Evolutionary conservation across 92 coral and sea anemone species (phyloP).

Genomic region (Phenganax marumi): DNA sequence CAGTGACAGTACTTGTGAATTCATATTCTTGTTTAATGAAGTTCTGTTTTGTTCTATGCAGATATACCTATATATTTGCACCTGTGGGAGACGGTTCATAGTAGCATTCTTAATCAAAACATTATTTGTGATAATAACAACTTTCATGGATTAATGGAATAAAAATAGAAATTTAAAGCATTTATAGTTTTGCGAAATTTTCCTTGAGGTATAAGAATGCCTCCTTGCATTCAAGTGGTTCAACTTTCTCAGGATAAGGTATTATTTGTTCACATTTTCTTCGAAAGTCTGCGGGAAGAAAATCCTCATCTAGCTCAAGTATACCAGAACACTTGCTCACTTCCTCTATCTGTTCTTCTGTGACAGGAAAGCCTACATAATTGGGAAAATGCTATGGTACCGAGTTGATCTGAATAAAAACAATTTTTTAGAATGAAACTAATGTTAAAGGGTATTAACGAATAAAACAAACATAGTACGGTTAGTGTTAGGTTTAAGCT

Average conservation of each 20-base stretch:
- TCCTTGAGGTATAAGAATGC: slow-evolving; percentile 22
- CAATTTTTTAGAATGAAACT: too few species aligned
- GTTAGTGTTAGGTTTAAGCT: too few species aligned
- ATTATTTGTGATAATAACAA: neutral
- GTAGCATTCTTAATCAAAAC: too few species aligned
- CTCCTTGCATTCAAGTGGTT: slow-evolving; percentile 22
- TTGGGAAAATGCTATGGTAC: too few species aligned
- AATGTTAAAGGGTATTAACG: too few species aligned
- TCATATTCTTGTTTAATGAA: too few species aligned
- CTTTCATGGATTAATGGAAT: neutral
- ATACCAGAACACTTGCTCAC: slow-evolving; percentile 10
- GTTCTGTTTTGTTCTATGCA: too few species aligned
- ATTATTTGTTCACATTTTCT: slow-evolving; percentile 5
- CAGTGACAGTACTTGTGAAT: neutral
- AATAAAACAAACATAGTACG: too few species aligned
- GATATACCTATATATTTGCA: too few species aligned
- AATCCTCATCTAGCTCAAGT: neutral
- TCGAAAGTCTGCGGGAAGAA: neutral
- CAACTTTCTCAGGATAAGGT: slow-evolving; percentile 11
- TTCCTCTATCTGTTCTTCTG: neutral
- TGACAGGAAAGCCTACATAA: slow-evolving; percentile 7
- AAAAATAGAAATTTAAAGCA: neutral
- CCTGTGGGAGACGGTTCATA: too few species aligned
- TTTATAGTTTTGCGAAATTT: neutral
- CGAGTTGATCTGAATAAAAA: too few species aligned